A percentile compares a stretch with the other conserved stretches of the same genome.
These are phyloP conservation scores for Galagoides demidoff DNA, from an alignment of 2,797 vertebrate species.

Conservation along the genomic window DNA sequence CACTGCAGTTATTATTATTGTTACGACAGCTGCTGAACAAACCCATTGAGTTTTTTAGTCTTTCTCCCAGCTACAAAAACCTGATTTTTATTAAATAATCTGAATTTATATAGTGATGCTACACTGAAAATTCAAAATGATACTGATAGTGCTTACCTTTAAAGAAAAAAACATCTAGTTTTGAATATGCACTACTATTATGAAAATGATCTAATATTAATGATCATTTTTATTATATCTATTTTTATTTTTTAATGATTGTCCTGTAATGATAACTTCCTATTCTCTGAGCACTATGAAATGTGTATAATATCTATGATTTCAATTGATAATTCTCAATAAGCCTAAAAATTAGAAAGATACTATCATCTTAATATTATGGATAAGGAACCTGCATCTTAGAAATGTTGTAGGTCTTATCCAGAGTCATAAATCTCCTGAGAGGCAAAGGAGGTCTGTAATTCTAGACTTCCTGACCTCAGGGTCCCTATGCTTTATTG, in stretches of 20 bases:
- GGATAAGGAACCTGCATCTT: not conserved
- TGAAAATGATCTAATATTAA: not conserved
- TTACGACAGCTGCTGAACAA: not conserved
- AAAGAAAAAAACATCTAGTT: not conserved
- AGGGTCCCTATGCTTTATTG: accelerated
- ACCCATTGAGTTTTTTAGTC: not conserved
- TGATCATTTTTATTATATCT: not conserved
- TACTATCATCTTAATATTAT: not conserved
- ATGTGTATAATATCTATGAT: not conserved
- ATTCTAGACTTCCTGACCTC: not conserved
- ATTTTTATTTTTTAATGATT: not conserved
- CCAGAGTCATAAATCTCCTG: not conserved
- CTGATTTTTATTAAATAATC: not conserved
- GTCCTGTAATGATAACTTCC: not conserved
- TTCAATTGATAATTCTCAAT: not conserved
- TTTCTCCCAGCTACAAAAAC: not conserved
- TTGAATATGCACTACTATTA: not conserved
- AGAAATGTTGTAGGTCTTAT: accelerated
- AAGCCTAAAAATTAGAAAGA: not conserved
- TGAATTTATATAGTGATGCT: not conserved
- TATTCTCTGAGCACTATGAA: not conserved
- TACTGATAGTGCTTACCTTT: not conserved
- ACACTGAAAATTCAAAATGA: not conserved
- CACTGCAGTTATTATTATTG: not conserved
- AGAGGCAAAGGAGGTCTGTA: accelerated